Evolutionary conservation across 2,113 vertebrate genomes (phyloP).

Genomic region (Brachyhypopomus occidentalis): DNA sequence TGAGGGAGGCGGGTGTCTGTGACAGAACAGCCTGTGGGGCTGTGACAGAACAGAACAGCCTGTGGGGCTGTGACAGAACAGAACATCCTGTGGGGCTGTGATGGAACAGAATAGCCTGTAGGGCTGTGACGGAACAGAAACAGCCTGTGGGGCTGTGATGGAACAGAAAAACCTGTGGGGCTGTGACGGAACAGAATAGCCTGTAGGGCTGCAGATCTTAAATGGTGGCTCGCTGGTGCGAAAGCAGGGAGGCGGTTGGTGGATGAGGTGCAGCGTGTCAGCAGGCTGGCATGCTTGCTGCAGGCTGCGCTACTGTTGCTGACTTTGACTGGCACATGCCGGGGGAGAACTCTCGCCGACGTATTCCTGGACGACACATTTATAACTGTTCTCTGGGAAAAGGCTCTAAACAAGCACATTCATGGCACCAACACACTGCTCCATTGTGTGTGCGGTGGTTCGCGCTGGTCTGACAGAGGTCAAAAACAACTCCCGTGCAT

Average conservation of each 20-base stretch:
- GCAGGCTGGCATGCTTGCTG: background rate
- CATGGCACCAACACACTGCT: background rate
- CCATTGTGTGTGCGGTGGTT: background rate
- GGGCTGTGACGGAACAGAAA: conserved; percentile 27
- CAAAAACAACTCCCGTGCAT: too few species aligned
- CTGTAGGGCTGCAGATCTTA: conserved; percentile 1
- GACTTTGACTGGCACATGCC: conserved; percentile 17
- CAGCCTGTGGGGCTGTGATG: conserved; percentile 5
- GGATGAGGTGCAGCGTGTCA: background rate
- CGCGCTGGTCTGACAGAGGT: too few species aligned
- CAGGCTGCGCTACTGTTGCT: background rate
- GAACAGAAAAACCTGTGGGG: conserved; percentile 2
- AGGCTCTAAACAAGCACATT: conserved; percentile 56
- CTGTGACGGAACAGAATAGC: conserved; percentile 21
- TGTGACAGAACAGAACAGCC: conserved; percentile 22
- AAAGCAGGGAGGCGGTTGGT: conserved; percentile 16
- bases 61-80: conserved; percentile 17
- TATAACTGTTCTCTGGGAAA: conserved; percentile 55
- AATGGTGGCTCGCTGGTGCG: conserved; percentile 25
- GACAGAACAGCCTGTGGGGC: background rate
- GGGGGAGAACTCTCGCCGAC: conserved; percentile 3
- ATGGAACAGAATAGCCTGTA: conserved; percentile 13
- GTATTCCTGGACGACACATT: conserved; percentile 63
- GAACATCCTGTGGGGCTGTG: background rate
- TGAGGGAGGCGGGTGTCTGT: background rate